These are phyloP conservation scores for Vimba vimba DNA, from an alignment of 2,113 vertebrate species.

Conservation along the genomic window DNA sequence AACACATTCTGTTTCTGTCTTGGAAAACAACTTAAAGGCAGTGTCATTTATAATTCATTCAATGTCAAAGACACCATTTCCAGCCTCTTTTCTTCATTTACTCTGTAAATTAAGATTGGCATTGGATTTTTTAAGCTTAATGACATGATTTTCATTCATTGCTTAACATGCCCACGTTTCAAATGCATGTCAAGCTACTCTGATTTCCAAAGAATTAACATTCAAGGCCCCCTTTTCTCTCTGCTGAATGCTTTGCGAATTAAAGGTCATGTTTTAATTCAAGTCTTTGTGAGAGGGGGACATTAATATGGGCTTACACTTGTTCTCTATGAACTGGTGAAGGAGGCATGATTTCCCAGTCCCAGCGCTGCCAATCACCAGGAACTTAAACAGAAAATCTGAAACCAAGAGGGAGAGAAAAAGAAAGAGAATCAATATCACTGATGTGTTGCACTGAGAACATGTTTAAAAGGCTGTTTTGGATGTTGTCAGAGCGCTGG, in stretches of 20 bases:
- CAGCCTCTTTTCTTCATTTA: neutral
- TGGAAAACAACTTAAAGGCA: neutral
- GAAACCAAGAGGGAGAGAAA: constrained; percentile 57
- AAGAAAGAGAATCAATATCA: constrained; percentile 44
- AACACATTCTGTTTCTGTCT: neutral
- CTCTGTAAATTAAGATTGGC: neutral
- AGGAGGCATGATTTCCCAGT: constrained; percentile 94
- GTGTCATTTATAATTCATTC: neutral
- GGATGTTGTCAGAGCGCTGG: neutral
- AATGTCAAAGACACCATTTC: neutral
- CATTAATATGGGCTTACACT: constrained; percentile 79
- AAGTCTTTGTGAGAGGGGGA: constrained; percentile 9
- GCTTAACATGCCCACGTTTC: neutral
- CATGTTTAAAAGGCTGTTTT: neutral
- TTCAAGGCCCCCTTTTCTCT: neutral
- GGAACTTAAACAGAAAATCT: constrained; percentile 98
- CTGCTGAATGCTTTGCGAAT: neutral
- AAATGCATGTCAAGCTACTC: constrained; percentile 20
- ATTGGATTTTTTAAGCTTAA: neutral
- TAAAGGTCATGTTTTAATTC: constrained; percentile 37
- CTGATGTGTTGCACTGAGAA: neutral
- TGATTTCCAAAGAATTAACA: constrained; percentile 25
- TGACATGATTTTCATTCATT: constrained; percentile 5
- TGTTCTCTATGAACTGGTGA: constrained; percentile 95
- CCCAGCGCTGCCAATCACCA: constrained; percentile 93